These are phyloP conservation scores for Nettapus auritus DNA, from an alignment of 2,113 vertebrate genomes.

Conservation along the genomic window DNA sequence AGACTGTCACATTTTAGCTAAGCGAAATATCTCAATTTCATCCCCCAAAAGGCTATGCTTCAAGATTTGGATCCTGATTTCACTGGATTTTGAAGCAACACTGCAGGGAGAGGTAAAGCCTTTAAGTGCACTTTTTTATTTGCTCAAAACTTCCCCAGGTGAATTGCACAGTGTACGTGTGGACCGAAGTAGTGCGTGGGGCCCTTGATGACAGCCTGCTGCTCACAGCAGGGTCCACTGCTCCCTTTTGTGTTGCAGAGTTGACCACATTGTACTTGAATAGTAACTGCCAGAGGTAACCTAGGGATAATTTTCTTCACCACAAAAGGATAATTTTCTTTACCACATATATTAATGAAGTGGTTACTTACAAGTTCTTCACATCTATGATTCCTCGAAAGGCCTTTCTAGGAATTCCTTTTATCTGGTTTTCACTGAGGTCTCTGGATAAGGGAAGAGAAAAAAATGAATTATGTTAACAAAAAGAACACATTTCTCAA, in stretches of 20 bases:
- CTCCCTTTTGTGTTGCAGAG: background rate
- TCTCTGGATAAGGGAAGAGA: slow-evolving; percentile 83
- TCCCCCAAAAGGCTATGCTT: background rate
- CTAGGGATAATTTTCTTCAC: background rate
- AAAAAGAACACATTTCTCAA: slow-evolving; percentile 24
- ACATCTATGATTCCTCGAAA: slow-evolving; percentile 95
- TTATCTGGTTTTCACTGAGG: slow-evolving; percentile 98
- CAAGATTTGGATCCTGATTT: background rate
- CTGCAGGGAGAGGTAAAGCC: background rate
- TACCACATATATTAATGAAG: slow-evolving; percentile 21
- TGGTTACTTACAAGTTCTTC: slow-evolving; percentile 96
- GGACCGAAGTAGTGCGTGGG: rapidly evolving
- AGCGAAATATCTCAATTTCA: background rate
- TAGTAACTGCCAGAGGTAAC: background rate
- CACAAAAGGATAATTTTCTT: background rate
- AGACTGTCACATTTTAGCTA: background rate
- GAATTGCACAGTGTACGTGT: rapidly evolving
- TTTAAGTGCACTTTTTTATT: background rate
- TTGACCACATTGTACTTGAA: rapidly evolving
- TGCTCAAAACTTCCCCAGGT: background rate
- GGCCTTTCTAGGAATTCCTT: slow-evolving; percentile 96
- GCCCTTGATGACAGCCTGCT: background rate
- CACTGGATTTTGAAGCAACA: background rate
- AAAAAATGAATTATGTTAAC: slow-evolving; percentile 9
- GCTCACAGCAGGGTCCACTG: background rate